Percentiles rank a stretch among this genome's conserved stretches.
These are phyloP conservation scores for Itoplectis maculator DNA, from an alignment of 2,888 invertebrate species.

Conservation along the genomic window DNA sequence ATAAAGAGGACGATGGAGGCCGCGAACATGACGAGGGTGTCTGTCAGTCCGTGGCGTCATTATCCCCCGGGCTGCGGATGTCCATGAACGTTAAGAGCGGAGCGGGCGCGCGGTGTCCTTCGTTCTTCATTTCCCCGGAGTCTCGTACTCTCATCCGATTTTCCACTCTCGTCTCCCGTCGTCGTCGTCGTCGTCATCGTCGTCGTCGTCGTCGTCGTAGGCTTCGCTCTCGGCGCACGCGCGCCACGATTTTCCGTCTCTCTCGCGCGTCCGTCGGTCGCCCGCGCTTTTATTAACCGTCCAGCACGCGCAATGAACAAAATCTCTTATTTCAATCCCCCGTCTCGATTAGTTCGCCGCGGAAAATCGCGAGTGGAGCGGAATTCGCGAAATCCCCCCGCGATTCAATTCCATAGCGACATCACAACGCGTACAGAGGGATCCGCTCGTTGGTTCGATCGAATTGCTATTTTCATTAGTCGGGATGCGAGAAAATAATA, in stretches of 20 bases:
- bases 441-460: background rate
- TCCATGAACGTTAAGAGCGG: slow-evolving; percentile 53
- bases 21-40: slow-evolving; percentile 66
- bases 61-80: slow-evolving; percentile 62
- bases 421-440: background rate
- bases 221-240: too few relatives aligned
- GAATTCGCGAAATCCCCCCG: background rate
- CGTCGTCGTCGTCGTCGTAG: too few relatives aligned
- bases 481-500: too few relatives aligned
- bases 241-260: slow-evolving; percentile 36
- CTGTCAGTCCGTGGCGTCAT: slow-evolving; percentile 66
- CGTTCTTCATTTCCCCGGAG: slow-evolving; percentile 80
- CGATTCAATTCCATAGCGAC: background rate
- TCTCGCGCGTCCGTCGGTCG: slow-evolving; percentile 21
- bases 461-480: background rate
- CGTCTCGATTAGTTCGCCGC: slow-evolving; percentile 38
- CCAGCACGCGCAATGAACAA: slow-evolving; percentile 35
- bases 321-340: slow-evolving; percentile 49
- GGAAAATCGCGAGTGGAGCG: background rate
- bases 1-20: slow-evolving; percentile 32
- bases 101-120: slow-evolving; percentile 70
- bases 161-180: slow-evolving; percentile 64
- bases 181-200: too few relatives aligned
- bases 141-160: slow-evolving; percentile 74
- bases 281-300: slow-evolving; percentile 47